Evolutionary conservation across 2,113 vertebrate species (phyloP), one percentile per base, ranked within the genome.

Genomic region (Psophia crepitans): DNA sequence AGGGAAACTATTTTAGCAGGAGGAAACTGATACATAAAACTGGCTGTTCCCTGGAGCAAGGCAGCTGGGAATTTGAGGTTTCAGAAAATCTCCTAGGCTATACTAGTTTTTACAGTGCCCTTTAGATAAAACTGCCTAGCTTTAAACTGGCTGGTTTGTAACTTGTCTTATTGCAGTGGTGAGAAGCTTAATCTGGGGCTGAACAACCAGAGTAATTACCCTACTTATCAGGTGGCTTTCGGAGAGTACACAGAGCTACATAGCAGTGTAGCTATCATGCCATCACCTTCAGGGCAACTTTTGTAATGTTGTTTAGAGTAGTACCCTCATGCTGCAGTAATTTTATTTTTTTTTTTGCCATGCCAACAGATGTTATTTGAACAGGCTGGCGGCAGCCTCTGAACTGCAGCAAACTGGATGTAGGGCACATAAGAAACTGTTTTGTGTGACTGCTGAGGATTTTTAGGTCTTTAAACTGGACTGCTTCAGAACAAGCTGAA

Each of bases 171-270:
- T 74, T 0, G 0, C 37, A 54, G 15, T 37, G 35, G 12, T 11
- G 6, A 54, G 28, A 66, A 84, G 9, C 39, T 70, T 66, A 10
- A 41, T 84, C 81, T 85, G 48, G n/a, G 57, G 20, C 27, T 60
- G 48, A 87, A 43, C 28, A 70, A 28, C 32, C n/a, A 46, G 12
- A 48, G 16, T 33, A 53, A 51, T 78, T 37, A 16, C 17, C 20
- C 9, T 66, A 0, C 41, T 39, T 89, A 15, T 3, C 56, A 48
- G 14, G 2, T 79, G 16, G 15, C 19, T 76, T 80, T 76, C 90
- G n/a, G 28, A 21, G 11, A 79, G 41, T 30, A 24, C 20, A 10
- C 18, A 39, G 43, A 75, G 54, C 33, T 86, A 15, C 0, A 0
- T 9, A 6, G 24, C 32, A 14, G 6, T 79, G 23, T 37, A 33